phyloP scores from a whole-genome alignment of 1,140 invertebrate genomes.

The Homarus americanus region DNA sequence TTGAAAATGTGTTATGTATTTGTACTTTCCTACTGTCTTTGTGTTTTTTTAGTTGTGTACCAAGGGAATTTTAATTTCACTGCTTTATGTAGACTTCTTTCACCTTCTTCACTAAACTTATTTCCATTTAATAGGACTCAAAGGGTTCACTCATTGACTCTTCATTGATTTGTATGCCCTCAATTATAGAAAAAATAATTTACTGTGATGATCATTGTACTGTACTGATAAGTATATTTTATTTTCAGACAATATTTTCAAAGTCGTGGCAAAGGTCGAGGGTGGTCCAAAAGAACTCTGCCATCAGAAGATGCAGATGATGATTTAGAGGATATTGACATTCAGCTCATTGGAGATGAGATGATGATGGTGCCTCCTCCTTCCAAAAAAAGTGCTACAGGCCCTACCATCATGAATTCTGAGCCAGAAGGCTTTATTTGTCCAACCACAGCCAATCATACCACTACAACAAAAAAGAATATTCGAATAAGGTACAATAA shows the following conservation, averaged over 20 bases:
- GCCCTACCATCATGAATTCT: conserved; percentile 40
- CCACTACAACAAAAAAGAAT: conserved; percentile 35
- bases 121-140: too few species aligned
- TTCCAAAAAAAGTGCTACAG: conserved; percentile 30
- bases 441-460: not conserved
- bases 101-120: too few species aligned
- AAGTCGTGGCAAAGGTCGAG: conserved; percentile 14
- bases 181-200: too few species aligned
- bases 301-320: conserved; percentile 24
- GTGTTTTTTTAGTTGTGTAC: too few species aligned
- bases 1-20: too few species aligned
- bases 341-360: conserved; percentile 47
- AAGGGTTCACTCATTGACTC: too few species aligned
- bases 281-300: not conserved
- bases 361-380: conserved; percentile 49
- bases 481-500: conserved; percentile 51
- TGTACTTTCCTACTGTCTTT: too few species aligned
- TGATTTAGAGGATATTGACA: conserved; percentile 29
- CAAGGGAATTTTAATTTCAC: too few species aligned
- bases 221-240: not conserved
- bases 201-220: too few species aligned
- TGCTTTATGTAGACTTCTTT: too few species aligned
- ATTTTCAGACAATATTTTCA: conserved; percentile 63
- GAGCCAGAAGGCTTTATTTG: conserved; percentile 49
- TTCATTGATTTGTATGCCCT: too few species aligned